A percentile compares a stretch with the other conserved stretches of the same genome.
phyloP scores from a whole-genome alignment of 1,140 invertebrate species.

The Campoletis sonorensis region DNA sequence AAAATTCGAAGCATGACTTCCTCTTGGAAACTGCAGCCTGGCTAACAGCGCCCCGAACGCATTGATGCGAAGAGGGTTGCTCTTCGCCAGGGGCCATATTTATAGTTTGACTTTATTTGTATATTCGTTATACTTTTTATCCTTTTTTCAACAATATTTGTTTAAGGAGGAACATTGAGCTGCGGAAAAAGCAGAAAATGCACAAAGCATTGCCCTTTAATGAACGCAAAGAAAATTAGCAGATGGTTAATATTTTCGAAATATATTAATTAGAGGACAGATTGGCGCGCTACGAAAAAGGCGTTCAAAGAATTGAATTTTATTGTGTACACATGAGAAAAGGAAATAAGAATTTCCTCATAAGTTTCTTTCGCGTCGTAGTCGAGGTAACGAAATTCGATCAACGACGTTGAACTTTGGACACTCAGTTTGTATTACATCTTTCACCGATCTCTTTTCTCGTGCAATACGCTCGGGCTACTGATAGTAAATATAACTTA shows the following conservation, averaged over 20 bases:
- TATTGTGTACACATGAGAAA: not conserved
- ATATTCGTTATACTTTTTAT: too few species aligned
- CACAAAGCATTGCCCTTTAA: too few species aligned
- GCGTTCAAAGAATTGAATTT: not conserved
- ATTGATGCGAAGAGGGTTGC: not conserved
- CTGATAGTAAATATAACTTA: not conserved
- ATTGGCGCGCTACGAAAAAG: not conserved
- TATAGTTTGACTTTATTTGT: too few species aligned
- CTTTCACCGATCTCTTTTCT: not conserved
- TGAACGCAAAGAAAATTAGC: too few species aligned
- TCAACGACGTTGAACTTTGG: conserved; percentile 14
- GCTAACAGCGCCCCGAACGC: not conserved
- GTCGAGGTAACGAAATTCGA: conserved; percentile 15
- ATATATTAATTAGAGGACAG: too few species aligned
- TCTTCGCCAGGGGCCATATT: not conserved
- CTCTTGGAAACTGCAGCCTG: not conserved
- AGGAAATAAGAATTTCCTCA: conserved; percentile 9
- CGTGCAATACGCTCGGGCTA: not conserved
- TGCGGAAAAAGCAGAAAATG: too few species aligned
- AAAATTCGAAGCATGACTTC: not conserved
- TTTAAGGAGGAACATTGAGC: too few species aligned
- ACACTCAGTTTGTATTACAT: not conserved
- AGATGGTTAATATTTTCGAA: too few species aligned
- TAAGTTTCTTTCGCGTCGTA: not conserved
- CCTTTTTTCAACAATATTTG: too few species aligned